A percentile compares a stretch with the other conserved stretches of the same genome.
Evolutionary conservation across 2,797 vertebrate species (phyloP).

Genomic region (Urosaurus nigricauda): DNA sequence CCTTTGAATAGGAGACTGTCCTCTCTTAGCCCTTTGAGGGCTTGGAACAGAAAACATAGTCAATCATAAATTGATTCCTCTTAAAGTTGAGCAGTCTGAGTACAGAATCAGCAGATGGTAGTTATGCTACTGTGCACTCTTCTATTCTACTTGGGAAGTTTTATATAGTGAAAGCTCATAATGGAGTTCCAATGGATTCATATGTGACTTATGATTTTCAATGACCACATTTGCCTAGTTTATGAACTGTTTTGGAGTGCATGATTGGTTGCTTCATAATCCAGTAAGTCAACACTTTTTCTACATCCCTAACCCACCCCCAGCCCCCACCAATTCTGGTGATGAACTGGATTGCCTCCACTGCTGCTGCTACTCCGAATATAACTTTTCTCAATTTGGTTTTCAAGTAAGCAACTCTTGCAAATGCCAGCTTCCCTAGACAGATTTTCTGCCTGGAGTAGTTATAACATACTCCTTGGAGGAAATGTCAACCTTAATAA

Average conservation of each 20-base stretch:
- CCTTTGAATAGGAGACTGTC: neutral
- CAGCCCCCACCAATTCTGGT: neutral
- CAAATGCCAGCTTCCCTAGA: constrained; percentile 19
- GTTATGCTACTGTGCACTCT: neutral
- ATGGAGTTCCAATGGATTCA: neutral
- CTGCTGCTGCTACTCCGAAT: neutral
- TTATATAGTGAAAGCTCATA: neutral
- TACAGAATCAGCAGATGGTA: neutral
- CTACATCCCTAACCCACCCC: neutral
- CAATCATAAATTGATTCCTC: neutral
- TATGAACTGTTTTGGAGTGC: neutral
- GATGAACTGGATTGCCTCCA: neutral
- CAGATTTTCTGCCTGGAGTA: constrained; percentile 2
- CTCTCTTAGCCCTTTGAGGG: neutral
- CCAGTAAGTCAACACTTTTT: neutral
- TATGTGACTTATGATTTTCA: neutral
- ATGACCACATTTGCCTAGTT: neutral
- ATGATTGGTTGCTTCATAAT: neutral
- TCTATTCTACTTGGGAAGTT: neutral
- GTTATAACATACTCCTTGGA: constrained; percentile 11
- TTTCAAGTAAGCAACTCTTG: constrained; percentile 2
- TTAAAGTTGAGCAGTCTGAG: neutral
- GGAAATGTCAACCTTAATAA: constrained; percentile 36
- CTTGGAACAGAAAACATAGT: neutral
- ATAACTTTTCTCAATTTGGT: neutral